Evolutionary conservation across 2,113 vertebrate genomes (phyloP), one percentile per base, ranked within the genome.

Genomic region (Hyperoodon ampullatus): DNA sequence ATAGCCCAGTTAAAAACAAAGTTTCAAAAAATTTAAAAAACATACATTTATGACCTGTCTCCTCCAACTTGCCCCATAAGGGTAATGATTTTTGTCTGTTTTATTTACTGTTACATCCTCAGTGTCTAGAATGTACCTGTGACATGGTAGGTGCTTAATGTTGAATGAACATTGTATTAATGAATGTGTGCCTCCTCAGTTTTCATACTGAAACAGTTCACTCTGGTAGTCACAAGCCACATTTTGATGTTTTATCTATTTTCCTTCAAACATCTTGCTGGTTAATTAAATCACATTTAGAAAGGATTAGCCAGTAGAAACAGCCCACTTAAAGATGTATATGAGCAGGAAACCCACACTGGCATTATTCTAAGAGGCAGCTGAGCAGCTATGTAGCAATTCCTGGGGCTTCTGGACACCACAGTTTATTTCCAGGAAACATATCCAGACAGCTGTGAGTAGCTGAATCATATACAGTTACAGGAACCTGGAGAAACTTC

Each of bases 391-490:
- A 0, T 26, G 44, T 16, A 33, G 55, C 23, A 2, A 28, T 21
- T 35, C 55, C 60, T 9, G 7, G 55, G 63, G 55, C 42, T 47
- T 58, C 26, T 0, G 75, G 44, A 30, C 26, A 53, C 63, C 4
- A 5, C 23, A 42, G 30, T 21, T 1, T 60, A 14, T 63, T 88
- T 78, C 61, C 77, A 68, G n/a, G 7, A 30, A 68, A 39, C 58
- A 1, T 0, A 39, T 66, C 87, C 91, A 39, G 90, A 84, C 47
- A 44, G 47, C 47, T 24, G 42, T 23, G 33, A 60, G 23, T 1
- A 24, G 33, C 44, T 88, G 77, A 97, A 80, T 95, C 82, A 84
- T 21, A 65, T 28, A 8, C 23, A 42, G 35, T 91, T 47, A 53
- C 58, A 33, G n/a, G 87, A 84, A 84, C 18, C 66, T 8, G n/a